phyloP scores from a whole-genome alignment of 2,797 vertebrate genomes.

The Galago senegalensis region DNA sequence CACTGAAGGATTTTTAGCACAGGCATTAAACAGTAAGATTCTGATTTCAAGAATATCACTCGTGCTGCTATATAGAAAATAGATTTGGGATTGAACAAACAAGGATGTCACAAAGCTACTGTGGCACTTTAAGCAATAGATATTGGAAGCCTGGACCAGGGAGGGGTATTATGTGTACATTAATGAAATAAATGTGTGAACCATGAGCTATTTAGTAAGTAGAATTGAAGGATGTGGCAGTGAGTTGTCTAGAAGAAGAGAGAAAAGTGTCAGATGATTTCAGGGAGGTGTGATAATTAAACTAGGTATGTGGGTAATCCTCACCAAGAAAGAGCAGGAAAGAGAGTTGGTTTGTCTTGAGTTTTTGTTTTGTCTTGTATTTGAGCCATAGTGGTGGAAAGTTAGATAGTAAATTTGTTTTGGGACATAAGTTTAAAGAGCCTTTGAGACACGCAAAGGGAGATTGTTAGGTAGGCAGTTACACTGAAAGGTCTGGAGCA shows the following conservation, averaged over 20 bases:
- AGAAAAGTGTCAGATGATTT: background rate
- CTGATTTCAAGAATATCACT: background rate
- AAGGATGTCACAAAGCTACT: background rate
- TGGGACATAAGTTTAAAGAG: background rate
- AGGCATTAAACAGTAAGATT: background rate
- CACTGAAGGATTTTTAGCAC: background rate
- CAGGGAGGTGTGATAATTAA: background rate
- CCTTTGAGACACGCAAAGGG: background rate
- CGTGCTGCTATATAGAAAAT: background rate
- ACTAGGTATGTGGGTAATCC: background rate
- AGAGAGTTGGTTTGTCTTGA: background rate
- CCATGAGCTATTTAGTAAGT: background rate
- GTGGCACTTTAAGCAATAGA: background rate
- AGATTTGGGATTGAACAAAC: background rate
- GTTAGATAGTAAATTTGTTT: background rate
- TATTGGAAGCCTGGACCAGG: background rate
- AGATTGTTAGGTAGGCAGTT: background rate
- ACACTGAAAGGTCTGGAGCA: slow-evolving; percentile 15
- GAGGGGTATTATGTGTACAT: background rate
- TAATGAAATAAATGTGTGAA: background rate
- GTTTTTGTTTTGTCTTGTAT: slow-evolving; percentile 54
- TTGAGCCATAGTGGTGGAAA: slow-evolving; percentile 16
- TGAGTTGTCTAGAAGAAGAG: background rate
- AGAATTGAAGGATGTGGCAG: background rate
- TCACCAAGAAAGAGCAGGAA: background rate